Percentiles rank a stretch among this genome's conserved stretches.
These are phyloP conservation scores for Clivina fossor DNA, from an alignment of 2,888 invertebrate genomes.

Conservation along the genomic window DNA sequence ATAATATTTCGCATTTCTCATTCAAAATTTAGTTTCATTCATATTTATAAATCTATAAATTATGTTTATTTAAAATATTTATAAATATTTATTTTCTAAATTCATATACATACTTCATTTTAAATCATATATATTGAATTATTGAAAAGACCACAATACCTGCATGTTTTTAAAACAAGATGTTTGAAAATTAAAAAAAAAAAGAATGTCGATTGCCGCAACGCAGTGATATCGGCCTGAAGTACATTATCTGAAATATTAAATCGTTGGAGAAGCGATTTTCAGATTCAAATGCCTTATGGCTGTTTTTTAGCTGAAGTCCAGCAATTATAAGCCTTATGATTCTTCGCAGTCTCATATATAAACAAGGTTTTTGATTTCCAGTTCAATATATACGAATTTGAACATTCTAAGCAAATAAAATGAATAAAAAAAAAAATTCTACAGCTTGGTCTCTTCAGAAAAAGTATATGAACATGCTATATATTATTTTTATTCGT, in stretches of 20 bases:
- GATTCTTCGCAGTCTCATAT: slow-evolving; percentile 11
- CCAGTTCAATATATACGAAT: slow-evolving; percentile 23
- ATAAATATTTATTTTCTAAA: too few species aligned
- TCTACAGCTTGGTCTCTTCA: slow-evolving; percentile 11
- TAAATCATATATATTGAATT: too few species aligned
- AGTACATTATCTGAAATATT: slow-evolving; percentile 26
- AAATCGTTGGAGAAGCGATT: slow-evolving; percentile 27
- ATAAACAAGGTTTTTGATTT: too few species aligned
- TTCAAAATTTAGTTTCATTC: too few species aligned
- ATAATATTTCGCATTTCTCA: too few species aligned
- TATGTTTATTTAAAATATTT: too few species aligned
- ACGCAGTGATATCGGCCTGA: neutral
- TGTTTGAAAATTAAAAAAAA: neutral
- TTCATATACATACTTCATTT: too few species aligned
- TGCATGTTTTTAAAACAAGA: too few species aligned
- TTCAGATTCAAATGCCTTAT: slow-evolving; percentile 22
- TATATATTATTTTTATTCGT: slow-evolving; percentile 21
- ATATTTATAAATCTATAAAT: too few species aligned
- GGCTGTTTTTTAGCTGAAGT: slow-evolving; percentile 23
- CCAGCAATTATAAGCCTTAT: slow-evolving; percentile 29
- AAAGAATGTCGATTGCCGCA: neutral
- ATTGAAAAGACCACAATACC: too few species aligned
- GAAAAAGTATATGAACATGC: neutral
- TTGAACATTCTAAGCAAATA: slow-evolving; percentile 29
- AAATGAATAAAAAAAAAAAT: slow-evolving; percentile 10